Conservation (phyloP, 2,113 vertebrate genomes). For the Sylvia atricapilla region DNA sequence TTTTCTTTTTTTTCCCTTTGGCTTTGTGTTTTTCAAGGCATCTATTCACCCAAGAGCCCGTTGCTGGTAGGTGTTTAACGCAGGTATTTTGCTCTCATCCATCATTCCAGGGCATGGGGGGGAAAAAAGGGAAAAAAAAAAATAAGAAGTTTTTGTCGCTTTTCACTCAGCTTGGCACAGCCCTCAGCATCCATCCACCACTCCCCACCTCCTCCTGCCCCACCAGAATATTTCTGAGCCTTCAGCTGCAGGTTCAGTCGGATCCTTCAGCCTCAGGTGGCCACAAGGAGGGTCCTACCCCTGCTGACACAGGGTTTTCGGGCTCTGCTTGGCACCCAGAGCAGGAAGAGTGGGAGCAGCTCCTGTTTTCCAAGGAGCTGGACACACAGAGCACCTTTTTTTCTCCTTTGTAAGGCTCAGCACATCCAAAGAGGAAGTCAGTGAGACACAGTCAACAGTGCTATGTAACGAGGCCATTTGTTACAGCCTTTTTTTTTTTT, state of each 20-base stretch:
- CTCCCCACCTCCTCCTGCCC: background rate
- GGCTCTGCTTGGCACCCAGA: background rate
- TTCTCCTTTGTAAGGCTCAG: background rate
- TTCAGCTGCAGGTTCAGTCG: background rate
- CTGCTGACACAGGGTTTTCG: background rate
- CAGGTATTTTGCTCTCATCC: slow-evolving; percentile 8
- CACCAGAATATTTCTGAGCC: background rate
- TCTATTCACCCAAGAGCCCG: background rate
- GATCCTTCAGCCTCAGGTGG: background rate
- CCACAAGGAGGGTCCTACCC: background rate
- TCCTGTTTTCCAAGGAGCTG: background rate
- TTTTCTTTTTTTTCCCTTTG: background rate
- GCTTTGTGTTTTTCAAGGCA: background rate
- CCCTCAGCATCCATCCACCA: background rate
- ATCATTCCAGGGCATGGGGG: accelerated
- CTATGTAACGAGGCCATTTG: background rate
- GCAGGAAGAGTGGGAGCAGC: background rate
- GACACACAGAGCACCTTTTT: slow-evolving; percentile 27
- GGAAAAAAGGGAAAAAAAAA: background rate
- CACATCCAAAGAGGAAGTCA: slow-evolving; percentile 57
- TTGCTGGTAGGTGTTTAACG: background rate
- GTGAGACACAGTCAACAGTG: slow-evolving; percentile 42
- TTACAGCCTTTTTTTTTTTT: background rate
- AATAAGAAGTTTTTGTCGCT: background rate
- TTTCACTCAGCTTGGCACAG: background rate